A percentile compares a stretch with the other conserved stretches of the same genome.
These are phyloP conservation scores for Cantharis lateralis DNA, from an alignment of 2,888 invertebrate genomes.

Conservation along the genomic window DNA sequence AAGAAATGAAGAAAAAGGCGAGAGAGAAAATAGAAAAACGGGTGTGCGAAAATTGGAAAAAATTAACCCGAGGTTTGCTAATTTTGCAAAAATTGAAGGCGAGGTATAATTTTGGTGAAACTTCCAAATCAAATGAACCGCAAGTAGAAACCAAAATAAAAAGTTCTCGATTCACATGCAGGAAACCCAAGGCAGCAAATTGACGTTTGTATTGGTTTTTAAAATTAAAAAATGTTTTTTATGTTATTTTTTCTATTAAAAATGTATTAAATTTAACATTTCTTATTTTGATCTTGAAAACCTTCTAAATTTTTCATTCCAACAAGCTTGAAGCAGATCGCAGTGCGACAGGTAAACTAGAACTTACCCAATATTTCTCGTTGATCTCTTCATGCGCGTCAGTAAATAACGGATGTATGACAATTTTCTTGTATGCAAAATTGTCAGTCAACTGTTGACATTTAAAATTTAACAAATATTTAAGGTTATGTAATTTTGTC, in stretches of 20 bases:
- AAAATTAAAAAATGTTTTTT: background rate
- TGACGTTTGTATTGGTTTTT: background rate
- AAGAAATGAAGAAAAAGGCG: slow-evolving; percentile 70
- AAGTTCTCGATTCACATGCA: slow-evolving; percentile 54
- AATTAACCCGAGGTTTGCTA: slow-evolving; percentile 78
- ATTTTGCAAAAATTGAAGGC: slow-evolving; percentile 75
- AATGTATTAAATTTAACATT: background rate
- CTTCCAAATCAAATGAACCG: slow-evolving; percentile 31
- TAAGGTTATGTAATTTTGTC: background rate
- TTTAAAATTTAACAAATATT: background rate
- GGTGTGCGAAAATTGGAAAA: slow-evolving; percentile 89
- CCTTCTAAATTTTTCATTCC: too few species aligned
- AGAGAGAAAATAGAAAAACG: slow-evolving; percentile 79
- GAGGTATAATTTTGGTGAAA: slow-evolving; percentile 74
- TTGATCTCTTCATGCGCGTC: too few species aligned
- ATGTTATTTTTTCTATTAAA: background rate
- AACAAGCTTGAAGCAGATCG: too few species aligned
- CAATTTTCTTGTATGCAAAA: background rate
- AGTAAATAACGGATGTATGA: too few species aligned
- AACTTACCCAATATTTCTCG: too few species aligned
- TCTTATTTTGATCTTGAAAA: background rate
- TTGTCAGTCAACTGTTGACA: background rate
- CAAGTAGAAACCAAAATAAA: slow-evolving; percentile 52
- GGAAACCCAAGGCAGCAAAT: background rate
- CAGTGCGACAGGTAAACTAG: too few species aligned